Base-by-base conservation (phyloP, 2,888 invertebrate genomes). In the Nomada fabriciana region DNA sequence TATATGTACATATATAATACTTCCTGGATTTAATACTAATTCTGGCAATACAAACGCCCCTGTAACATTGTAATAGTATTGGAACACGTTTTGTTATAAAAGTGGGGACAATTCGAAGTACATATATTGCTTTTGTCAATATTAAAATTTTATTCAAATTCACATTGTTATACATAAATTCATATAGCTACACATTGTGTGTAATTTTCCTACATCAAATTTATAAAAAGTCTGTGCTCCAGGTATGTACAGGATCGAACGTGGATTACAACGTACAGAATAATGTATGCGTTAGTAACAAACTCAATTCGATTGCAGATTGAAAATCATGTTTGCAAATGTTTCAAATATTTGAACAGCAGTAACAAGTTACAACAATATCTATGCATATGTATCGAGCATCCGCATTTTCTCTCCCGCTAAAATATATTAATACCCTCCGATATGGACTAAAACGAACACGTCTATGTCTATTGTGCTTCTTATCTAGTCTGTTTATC, bases 401-500 rank as follows among this genome's bases (percentile, higher is more conserved):
- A 52, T 52, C 36, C 10, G 10, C 13, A 15, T 20, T 23, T 68
- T 55, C 55, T 36, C 18, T 18, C 11, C 23, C 7, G 9, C 3
- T 9, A 15, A 9, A 55, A 55, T 57, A 68, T 43, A 25, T 68
- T 68, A 68, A 57, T 55, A 9, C 25, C 11, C 7, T 57, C 42
- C 29, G 42, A 57, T 57, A n/a, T 7, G 7, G 2, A 57, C 18
- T 23, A 18, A 25, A n/a, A 57, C 68, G 18, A 29, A 36, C 60
- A n/a, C 36, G 43, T 55, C 57, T 43, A 25, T 25, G 57, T 68
- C 68, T 57, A 57, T 55, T 43, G 43, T 57, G 13, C 25, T 57
- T 23, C 67, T 42, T 67, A 55, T 67, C 67, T 67, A 5, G 15
- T 15, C 36, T 5, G 13, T 68, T 55, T 68, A 68, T 68, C 68